Evolutionary conservation across 2,888 invertebrate genomes (phyloP), one percentile per base, ranked within the genome.

Genomic region (Bhutanitis thaidina): DNA sequence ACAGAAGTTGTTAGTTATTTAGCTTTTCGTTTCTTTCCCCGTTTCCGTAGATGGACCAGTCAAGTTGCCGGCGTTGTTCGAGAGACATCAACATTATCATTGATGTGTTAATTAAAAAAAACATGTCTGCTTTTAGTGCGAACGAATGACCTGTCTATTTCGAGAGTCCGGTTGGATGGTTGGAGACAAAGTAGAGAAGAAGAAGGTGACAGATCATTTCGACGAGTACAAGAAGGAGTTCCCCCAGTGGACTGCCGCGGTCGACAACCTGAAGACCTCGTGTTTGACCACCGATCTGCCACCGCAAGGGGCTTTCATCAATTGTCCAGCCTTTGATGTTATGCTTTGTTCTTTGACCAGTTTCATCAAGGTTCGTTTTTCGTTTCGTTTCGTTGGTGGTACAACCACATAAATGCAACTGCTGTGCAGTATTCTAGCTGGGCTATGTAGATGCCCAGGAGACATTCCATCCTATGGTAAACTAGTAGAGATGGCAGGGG

Each of bases 311-410:
- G 39, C 62, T 1, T 49, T 57, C n/a, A 39, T 74, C 1, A 66
- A 76, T 57, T 86, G 86, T 29, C 80, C 84, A 0, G 71, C 79
- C 0, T 84, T 71, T 55, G 86, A 86, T 37, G 56, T 78, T 29
- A 57, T 74, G 46, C 66, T 71, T 25, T 86, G 86, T 55, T 50
- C 63, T 0, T 47, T 73, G 1, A 55, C 65, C 0, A 68, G 62
- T 14, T 81, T 83, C 39, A 61, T 81, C 20, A 77, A 61, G 74
- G 86, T 86, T 55, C 56, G 59, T 38, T 12, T 25, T 32, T 15
- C 20, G 5, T 20, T 20, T 2, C 20, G 20, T 20, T 20, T 20
- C 5, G n/a, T n/a, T n/a, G n/a, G n/a, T n/a, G n/a, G n/a, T n/a
- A n/a, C n/a, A n/a, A n/a, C n/a, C n/a, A n/a, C n/a, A n/a, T n/a